Percentiles rank a stretch among this genome's conserved stretches.
Conservation (phyloP, 30 jellyfish, hydroid and myxozoan species). For the Pseudorhiza aurosa region DNA sequence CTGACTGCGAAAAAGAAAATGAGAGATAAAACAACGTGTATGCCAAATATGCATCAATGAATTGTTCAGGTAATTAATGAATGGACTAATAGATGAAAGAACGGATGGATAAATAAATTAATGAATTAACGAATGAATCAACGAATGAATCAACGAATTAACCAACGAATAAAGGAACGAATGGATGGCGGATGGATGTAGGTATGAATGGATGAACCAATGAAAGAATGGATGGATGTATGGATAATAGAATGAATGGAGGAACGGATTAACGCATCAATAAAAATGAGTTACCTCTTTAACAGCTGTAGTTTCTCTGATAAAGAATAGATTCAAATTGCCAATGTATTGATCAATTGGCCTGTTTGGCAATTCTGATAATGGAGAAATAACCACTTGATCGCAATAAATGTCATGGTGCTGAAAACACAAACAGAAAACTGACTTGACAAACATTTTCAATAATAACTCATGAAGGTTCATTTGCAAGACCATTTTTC, state of each 20-base stretch:
- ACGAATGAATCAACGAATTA: too few species aligned
- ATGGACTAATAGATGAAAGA: too few species aligned
- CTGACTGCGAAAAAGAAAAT: background rate
- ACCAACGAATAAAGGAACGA: too few species aligned
- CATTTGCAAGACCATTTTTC: too few species aligned
- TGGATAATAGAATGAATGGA: background rate
- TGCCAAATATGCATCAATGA: background rate
- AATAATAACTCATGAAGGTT: too few species aligned
- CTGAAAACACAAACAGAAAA: background rate
- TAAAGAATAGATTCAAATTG: constrained; percentile 70
- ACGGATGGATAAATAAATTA: too few species aligned
- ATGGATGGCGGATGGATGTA: too few species aligned
- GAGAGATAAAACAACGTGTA: background rate
- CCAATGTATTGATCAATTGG: constrained; percentile 76
- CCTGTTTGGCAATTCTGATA: constrained; percentile 62
- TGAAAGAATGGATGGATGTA: too few species aligned
- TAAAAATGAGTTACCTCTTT: constrained; percentile 78
- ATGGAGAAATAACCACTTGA: constrained; percentile 72
- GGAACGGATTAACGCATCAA: background rate
- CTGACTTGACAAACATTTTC: too few species aligned
- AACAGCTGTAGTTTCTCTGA: constrained; percentile 86
- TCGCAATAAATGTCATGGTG: constrained; percentile 27
- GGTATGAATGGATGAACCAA: too few species aligned
- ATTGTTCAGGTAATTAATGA: too few species aligned
- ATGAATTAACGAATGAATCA: too few species aligned